Base-by-base conservation (phyloP, 2,888 invertebrate genomes). In the Argynnis bischoffii region DNA sequence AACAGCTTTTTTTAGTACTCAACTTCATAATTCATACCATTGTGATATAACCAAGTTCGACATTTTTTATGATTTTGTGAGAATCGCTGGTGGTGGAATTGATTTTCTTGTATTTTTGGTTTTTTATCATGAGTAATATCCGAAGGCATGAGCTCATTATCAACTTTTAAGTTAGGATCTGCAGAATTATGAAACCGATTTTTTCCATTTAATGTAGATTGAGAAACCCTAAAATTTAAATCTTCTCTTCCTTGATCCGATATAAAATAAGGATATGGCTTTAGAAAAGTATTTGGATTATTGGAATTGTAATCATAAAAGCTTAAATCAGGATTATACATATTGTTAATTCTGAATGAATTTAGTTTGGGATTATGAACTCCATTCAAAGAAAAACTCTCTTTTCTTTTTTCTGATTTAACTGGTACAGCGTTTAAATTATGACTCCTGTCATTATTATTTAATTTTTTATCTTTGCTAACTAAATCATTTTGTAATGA, bases 1-100 rank as follows among this genome's bases (percentile, higher is more conserved):
- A 13, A 41, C 48, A 15, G 18, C 1, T 18, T 5, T 63, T 41
- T 6, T 67, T 55, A 85, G 66, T 84, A 73, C 11, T 83, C 69
- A 18, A 90, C 80, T 82, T 89, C 85, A 75, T 90, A 91, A 70
- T 86, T 85, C 1, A 78, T 75, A 31, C 90, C 91, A 54, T 91
- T 78, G 64, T 86, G 83, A 71, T 87, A 81, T 5, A 91, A 74
- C 89, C 90, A 90, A 31, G 88, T 71, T 69, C 79, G 84, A 71
- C 91, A 89, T 64, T 81, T 82, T 50, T 80, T 60, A 8, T 53
- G 81, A 60, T 83, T 73, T 0, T 81, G 26, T 84, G 60, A 72
- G 76, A 1, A 81, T 75, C 13, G 80, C 78, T 2, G 76, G 35
- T 1, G 78, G 69, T 18, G 26, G 26, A 50, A 50, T 26, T 26